These are phyloP conservation scores for Lycia hirtaria DNA, from an alignment of 2,888 invertebrate genomes.

Conservation along the genomic window DNA sequence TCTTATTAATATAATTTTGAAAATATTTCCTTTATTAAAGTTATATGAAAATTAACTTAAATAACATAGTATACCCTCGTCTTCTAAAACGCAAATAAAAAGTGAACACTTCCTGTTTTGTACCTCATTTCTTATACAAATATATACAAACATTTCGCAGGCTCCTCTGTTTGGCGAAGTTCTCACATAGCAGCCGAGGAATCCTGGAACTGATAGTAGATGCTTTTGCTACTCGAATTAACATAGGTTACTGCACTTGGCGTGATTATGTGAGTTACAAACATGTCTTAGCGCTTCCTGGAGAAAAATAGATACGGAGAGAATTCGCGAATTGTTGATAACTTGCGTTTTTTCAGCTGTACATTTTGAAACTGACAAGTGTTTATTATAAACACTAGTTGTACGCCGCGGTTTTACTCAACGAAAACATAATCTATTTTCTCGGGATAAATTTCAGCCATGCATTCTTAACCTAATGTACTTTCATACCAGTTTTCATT, in stretches of 20 bases:
- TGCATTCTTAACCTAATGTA: too few relatives aligned
- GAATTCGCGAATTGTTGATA: slow-evolving; percentile 12
- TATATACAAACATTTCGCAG: slow-evolving; percentile 74
- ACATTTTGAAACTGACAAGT: slow-evolving; percentile 18
- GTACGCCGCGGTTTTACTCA: too few relatives aligned
- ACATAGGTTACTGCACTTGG: slow-evolving; percentile 70
- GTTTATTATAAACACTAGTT: slow-evolving; percentile 39
- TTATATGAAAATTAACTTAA: slow-evolving; percentile 9
- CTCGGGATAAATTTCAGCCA: too few relatives aligned
- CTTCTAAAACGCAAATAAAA: slow-evolving; percentile 52
- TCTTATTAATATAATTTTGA: too few relatives aligned
- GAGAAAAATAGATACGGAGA: slow-evolving; percentile 20
- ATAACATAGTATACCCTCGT: slow-evolving; percentile 16
- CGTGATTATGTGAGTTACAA: slow-evolving; percentile 46
- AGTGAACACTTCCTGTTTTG: slow-evolving; percentile 63
- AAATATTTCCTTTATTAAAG: slow-evolving; percentile 3
- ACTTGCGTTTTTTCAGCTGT: slow-evolving; percentile 15
- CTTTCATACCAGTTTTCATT: too few relatives aligned
- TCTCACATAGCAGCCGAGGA: slow-evolving; percentile 72
- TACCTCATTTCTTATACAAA: slow-evolving; percentile 77
- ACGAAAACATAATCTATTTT: too few relatives aligned
- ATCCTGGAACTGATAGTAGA: slow-evolving; percentile 72
- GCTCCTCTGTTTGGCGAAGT: slow-evolving; percentile 68
- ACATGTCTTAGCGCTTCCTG: slow-evolving; percentile 20
- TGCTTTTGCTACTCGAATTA: slow-evolving; percentile 68